Evolutionary conservation across 2,888 invertebrate genomes (phyloP).

Genomic region (Agriopis marginaria): DNA sequence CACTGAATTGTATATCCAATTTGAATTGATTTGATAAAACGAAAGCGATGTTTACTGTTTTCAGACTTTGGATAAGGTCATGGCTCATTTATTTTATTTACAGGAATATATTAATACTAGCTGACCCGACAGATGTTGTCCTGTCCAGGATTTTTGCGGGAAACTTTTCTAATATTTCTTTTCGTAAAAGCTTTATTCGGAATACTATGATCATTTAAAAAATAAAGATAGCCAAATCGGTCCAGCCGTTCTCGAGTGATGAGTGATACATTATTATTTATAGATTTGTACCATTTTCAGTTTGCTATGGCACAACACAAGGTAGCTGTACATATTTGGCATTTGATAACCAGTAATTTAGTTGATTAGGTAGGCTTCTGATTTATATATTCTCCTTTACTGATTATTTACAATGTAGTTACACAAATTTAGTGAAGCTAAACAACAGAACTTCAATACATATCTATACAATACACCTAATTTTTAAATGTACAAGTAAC

Average conservation of each 20-base stretch:
- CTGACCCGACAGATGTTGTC: too few species aligned
- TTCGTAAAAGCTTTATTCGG: too few species aligned
- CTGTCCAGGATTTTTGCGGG: too few species aligned
- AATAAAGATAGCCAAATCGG: too few species aligned
- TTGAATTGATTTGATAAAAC: slow-evolving; percentile 1
- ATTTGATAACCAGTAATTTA: not conserved
- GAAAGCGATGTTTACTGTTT: not conserved
- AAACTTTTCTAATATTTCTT: too few species aligned
- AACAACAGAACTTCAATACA: slow-evolving; percentile 17
- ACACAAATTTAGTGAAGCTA: slow-evolving; percentile 29
- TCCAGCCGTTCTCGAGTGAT: not conserved
- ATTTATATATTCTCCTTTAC: not conserved
- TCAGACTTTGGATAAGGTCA: slow-evolving; percentile 2
- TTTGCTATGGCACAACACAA: slow-evolving; percentile 33
- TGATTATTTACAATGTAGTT: slow-evolving; percentile 14
- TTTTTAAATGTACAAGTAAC: slow-evolving; percentile 24
- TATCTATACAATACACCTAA: slow-evolving; percentile 23
- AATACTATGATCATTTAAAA: too few species aligned
- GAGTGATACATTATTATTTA: slow-evolving; percentile 22
- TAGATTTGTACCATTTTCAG: slow-evolving; percentile 30
- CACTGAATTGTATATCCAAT: slow-evolving; percentile 40
- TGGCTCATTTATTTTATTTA: not conserved
- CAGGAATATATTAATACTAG: too few species aligned
- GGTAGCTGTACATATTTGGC: slow-evolving; percentile 16
- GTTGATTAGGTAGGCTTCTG: too few species aligned